Percentiles rank a stretch among this genome's conserved stretches.
phyloP scores from a whole-genome alignment of 2,113 vertebrate species.

The Larimichthys polyactis region DNA sequence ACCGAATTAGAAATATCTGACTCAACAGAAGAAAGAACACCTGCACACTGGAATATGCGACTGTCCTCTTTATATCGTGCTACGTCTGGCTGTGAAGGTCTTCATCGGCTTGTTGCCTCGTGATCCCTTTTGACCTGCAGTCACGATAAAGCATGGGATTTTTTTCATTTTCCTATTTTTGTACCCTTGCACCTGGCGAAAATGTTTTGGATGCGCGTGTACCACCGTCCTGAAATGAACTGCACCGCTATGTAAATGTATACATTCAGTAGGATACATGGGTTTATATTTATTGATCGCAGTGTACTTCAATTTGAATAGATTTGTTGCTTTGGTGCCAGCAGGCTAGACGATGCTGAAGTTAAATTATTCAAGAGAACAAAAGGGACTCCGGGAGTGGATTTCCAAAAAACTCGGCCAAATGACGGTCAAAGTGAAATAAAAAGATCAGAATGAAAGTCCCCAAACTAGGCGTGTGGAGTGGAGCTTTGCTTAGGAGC shows the following conservation, averaged over 20 bases:
- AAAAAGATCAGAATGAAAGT: constrained; percentile 20
- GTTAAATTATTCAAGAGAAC: constrained; percentile 18
- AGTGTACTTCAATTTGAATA: constrained; percentile 33
- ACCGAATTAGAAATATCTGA: constrained; percentile 57
- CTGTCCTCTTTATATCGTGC: constrained; percentile 59
- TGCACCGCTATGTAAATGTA: constrained; percentile 61
- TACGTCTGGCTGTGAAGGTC: constrained; percentile 47
- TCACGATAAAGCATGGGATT: constrained; percentile 52
- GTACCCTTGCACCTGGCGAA: constrained; percentile 64
- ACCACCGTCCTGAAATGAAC: constrained; percentile 43
- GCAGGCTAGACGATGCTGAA: constrained; percentile 26
- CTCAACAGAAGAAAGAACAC: constrained; percentile 50
- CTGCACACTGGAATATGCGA: constrained; percentile 56
- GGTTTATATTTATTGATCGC: constrained; percentile 64
- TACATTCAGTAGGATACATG: constrained; percentile 53
- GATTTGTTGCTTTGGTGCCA: constrained; percentile 38
- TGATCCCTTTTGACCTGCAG: constrained; percentile 55
- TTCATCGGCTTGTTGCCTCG: constrained; percentile 48
- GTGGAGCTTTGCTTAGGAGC: constrained; percentile 29
- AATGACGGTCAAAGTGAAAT: constrained; percentile 5
- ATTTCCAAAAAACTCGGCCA: background rate
- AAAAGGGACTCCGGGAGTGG: background rate
- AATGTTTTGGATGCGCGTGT: constrained; percentile 34
- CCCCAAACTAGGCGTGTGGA: constrained; percentile 1
- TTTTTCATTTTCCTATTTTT: constrained; percentile 75